Conservation (phyloP, 2,113 vertebrate genomes). For the Labeo catla region DNA sequence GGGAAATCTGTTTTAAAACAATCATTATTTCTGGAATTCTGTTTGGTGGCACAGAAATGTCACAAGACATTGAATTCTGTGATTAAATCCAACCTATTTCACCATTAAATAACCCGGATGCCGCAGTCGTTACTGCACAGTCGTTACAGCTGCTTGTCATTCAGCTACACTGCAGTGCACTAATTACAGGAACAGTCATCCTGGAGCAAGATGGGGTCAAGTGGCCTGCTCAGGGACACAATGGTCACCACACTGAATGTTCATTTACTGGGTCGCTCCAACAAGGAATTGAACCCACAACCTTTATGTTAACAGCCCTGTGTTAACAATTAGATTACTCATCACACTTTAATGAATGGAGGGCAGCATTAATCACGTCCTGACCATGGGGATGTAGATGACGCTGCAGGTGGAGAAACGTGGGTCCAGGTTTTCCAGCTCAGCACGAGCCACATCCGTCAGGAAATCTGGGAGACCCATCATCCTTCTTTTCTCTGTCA, state of each 20-base stretch:
- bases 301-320: constrained; percentile 26
- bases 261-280: not conserved
- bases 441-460: constrained; percentile 89
- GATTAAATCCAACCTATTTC: not conserved
- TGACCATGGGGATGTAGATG: constrained; percentile 93
- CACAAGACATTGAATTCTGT: not conserved
- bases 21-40: not conserved
- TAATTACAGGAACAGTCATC: constrained; percentile 15
- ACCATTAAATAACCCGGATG: not conserved
- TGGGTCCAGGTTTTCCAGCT: constrained; percentile 85
- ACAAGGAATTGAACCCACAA: not conserved
- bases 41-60: not conserved
- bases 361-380: not conserved
- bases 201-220: not conserved
- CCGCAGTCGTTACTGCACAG: not conserved
- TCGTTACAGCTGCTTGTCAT: constrained; percentile 1
- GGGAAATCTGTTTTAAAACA: not conserved
- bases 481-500: constrained; percentile 88
- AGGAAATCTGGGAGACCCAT: constrained; percentile 91
- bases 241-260: not conserved
- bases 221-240: not conserved
- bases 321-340: constrained; percentile 25
- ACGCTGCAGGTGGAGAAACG: constrained; percentile 88
- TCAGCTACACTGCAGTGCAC: not conserved
- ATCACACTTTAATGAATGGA: not conserved